Conservation (phyloP, 2,797 vertebrate genomes). For the Bovichtus diacanthus region DNA sequence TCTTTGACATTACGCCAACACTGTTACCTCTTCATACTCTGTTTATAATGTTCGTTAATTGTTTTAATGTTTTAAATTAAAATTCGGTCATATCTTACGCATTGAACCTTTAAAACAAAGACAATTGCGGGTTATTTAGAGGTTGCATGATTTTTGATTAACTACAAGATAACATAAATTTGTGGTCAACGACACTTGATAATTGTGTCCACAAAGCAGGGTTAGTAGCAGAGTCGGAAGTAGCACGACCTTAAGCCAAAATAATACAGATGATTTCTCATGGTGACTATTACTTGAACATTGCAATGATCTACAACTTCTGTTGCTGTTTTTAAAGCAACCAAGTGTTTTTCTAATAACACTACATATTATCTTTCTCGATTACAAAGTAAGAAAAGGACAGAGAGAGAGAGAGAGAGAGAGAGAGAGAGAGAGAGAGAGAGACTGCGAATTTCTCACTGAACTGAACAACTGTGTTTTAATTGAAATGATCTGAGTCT, state of each 20-base stretch:
- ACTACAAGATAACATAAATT: background rate
- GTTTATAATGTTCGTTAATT: too few species aligned
- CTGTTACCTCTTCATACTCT: too few species aligned
- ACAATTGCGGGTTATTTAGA: background rate
- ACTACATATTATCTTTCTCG: background rate
- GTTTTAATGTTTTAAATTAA: too few species aligned
- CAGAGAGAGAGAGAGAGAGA: background rate
- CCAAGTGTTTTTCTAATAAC: background rate
- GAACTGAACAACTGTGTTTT: constrained; percentile 57
- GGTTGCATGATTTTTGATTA: background rate
- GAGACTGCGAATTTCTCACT: constrained; percentile 21
- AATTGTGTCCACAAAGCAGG: background rate
- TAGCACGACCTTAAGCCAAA: background rate
- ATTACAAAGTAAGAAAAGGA: constrained; percentile 7
- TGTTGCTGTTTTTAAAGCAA: background rate
- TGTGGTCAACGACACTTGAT: background rate
- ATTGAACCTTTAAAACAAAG: too few species aligned
- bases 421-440: too few species aligned
- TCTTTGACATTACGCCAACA: too few species aligned
- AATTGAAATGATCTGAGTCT: constrained; percentile 73
- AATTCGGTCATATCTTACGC: too few species aligned
- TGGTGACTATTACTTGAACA: background rate
- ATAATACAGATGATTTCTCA: background rate
- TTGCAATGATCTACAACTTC: background rate
- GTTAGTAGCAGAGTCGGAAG: background rate